phyloP scores from a whole-genome alignment of 2,113 vertebrate species.

The Chloropsis cyanopogon region DNA sequence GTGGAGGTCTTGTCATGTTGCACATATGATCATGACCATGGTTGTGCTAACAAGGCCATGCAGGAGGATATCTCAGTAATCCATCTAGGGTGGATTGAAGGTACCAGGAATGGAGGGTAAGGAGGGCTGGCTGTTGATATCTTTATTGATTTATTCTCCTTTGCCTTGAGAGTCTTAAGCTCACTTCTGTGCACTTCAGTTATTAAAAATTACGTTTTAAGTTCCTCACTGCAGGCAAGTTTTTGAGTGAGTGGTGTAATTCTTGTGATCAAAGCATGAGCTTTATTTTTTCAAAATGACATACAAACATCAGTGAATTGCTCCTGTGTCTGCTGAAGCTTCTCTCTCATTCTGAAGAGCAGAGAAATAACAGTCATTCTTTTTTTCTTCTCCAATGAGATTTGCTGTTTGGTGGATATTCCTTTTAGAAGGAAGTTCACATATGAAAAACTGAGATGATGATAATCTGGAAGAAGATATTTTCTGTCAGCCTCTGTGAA shows the following conservation, averaged over 20 bases:
- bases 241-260: background rate
- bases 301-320: background rate
- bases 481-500: background rate
- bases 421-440: background rate
- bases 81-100: fast-evolving
- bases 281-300: background rate
- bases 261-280: background rate
- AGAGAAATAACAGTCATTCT: background rate
- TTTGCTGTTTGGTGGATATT: background rate
- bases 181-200: background rate
- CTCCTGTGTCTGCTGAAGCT: background rate
- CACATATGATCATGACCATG: background rate
- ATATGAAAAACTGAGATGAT: background rate
- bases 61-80: background rate
- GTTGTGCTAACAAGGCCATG: background rate
- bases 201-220: background rate
- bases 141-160: background rate
- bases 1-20: fast-evolving
- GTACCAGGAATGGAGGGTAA: background rate
- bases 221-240: background rate
- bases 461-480: background rate
- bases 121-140: background rate
- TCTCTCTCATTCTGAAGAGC: background rate
- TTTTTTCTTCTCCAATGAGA: background rate
- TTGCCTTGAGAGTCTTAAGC: background rate